Evolutionary conservation across 37 sponge, comb jelly and placozoan species (phyloP).

Genomic region (Aphrocallistes beatrix): DNA sequence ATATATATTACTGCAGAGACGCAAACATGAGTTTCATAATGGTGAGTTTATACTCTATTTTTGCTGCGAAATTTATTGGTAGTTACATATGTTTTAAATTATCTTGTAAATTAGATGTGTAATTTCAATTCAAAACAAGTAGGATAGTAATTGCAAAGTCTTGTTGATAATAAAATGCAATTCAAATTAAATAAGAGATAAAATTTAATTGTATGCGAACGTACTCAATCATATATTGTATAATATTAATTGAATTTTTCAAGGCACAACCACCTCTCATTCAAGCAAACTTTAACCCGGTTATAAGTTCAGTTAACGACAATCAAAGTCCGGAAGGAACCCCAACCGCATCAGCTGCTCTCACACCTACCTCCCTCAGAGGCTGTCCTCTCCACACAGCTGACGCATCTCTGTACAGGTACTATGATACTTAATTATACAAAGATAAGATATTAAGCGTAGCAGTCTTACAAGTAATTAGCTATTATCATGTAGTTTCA

Average conservation of each 20-base stretch:
- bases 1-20: not conserved
- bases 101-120: not conserved
- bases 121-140: not conserved
- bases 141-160: not conserved
- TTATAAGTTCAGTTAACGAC: not conserved
- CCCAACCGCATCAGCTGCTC: not conserved
- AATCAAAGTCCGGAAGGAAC: constrained; percentile 6
- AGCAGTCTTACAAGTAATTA: no score
- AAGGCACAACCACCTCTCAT: not conserved
- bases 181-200: no score
- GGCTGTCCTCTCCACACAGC: not conserved
- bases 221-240: not conserved
- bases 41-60: not conserved
- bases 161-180: no score
- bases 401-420: not conserved
- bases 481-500: no score
- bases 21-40: constrained; percentile 15
- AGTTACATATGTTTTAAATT: not conserved
- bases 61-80: not conserved
- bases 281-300: constrained; percentile 1
- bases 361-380: not conserved
- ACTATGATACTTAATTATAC: no score
- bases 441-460: no score
- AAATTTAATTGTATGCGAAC: no score
- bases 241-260: not conserved